Percentiles rank a stretch among this genome's conserved stretches.
Evolutionary conservation across 2,797 vertebrate species (phyloP).

Genomic region (Betta splendens): DNA sequence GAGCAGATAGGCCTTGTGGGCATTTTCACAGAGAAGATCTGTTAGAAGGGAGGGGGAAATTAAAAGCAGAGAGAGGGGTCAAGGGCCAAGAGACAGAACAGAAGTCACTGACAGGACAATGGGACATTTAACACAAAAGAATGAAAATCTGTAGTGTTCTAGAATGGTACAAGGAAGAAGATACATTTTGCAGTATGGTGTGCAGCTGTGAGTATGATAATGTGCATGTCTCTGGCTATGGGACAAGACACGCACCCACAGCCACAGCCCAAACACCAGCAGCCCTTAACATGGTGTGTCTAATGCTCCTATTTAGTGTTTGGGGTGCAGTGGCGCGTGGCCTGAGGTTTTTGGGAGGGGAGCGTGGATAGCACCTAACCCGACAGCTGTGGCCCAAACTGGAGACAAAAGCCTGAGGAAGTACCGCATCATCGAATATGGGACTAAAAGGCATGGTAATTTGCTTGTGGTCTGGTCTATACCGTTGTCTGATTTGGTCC

Average conservation of each 20-base stretch:
- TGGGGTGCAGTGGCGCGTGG: conserved; percentile 80
- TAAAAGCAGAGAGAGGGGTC: conserved; percentile 46
- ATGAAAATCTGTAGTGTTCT: conserved; percentile 63
- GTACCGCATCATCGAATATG: conserved; percentile 81
- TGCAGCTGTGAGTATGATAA: conserved; percentile 60
- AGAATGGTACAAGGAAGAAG: conserved; percentile 26
- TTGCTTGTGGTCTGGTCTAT: conserved; percentile 65
- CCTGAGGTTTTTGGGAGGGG: conserved; percentile 78
- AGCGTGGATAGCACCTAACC: conserved; percentile 81
- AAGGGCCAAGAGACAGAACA: conserved; percentile 56
- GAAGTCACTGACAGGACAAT: conserved; percentile 65
- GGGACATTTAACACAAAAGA: conserved; percentile 62
- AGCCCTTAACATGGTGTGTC: conserved; percentile 85
- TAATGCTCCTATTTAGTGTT: conserved; percentile 87
- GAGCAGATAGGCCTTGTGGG: conserved; percentile 75
- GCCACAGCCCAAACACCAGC: conserved; percentile 81
- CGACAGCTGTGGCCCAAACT: conserved; percentile 84
- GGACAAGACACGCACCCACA: conserved; percentile 79
- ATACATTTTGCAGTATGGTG: conserved; percentile 57
- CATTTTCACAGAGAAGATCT: conserved; percentile 71
- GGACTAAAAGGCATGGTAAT: conserved; percentile 76
- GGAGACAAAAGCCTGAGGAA: conserved; percentile 84
- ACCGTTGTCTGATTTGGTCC: conserved; percentile 53
- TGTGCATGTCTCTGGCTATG: conserved; percentile 63
- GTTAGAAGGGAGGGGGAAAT: conserved; percentile 45